A percentile compares a stretch with the other conserved stretches of the same genome.
These are phyloP conservation scores for Silurus asotus DNA, from an alignment of 2,113 vertebrate species.

Conservation along the genomic window DNA sequence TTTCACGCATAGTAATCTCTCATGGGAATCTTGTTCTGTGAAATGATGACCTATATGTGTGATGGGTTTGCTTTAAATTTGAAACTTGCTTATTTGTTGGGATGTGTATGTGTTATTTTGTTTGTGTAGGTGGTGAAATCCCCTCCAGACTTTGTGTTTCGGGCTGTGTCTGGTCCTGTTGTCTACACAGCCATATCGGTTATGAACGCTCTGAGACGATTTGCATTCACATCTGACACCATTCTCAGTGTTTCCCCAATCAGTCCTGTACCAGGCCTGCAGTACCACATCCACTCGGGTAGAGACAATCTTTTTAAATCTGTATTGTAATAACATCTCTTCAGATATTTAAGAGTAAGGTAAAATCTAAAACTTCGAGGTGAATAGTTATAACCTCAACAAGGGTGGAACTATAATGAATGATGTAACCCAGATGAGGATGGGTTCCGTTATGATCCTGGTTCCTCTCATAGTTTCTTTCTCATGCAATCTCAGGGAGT, in stretches of 20 bases:
- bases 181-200: constrained; percentile 92
- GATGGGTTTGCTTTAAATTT: not conserved
- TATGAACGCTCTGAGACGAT: constrained; percentile 79
- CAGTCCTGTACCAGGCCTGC: constrained; percentile 75
- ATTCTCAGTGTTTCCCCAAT: constrained; percentile 81
- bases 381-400: too few relatives aligned
- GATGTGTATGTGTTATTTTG: constrained; percentile 31
- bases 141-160: constrained; percentile 84
- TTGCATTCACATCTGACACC: constrained; percentile 69
- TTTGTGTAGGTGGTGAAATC: constrained; percentile 80
- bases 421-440: too few relatives aligned
- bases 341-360: too few relatives aligned
- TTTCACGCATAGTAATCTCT: not conserved
- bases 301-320: constrained; percentile 47
- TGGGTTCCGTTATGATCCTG: too few relatives aligned
- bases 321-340: too few relatives aligned
- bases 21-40: not conserved
- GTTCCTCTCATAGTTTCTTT: too few relatives aligned
- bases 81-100: not conserved
- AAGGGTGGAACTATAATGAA: too few relatives aligned
- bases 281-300: constrained; percentile 93
- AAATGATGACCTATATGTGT: not conserved
- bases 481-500: too few relatives aligned
- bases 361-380: too few relatives aligned
- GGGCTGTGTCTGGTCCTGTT: constrained; percentile 86